Evolutionary conservation across 2,888 invertebrate species (phyloP).

Genomic region (Psococerastis gibbosa): DNA sequence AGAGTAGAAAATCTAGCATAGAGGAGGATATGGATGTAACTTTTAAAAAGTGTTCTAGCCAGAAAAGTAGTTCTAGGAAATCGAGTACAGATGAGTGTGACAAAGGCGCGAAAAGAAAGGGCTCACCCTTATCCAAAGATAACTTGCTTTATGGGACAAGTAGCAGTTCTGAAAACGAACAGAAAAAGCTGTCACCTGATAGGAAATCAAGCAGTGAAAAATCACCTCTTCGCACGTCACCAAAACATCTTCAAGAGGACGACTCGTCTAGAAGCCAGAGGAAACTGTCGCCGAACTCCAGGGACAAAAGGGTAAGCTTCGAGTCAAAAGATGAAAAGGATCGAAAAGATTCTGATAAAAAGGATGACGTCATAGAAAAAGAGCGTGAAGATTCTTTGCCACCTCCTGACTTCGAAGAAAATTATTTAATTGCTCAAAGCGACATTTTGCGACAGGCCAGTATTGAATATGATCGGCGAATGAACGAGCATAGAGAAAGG

Average conservation of each 20-base stretch:
- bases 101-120: not conserved
- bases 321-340: conserved; percentile 1
- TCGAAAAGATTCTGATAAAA: not conserved
- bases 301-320: conserved; percentile 3
- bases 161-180: conserved; percentile 8
- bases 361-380: not conserved
- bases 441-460: conserved; percentile 5
- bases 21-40: not conserved
- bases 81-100: not conserved
- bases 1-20: not conserved
- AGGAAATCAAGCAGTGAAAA: not conserved
- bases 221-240: not conserved
- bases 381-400: conserved; percentile 8
- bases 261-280: not conserved
- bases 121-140: not conserved
- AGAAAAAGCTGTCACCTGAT: conserved; percentile 2
- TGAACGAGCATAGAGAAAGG: conserved; percentile 5
- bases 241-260: not conserved
- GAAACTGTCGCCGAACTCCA: conserved; percentile 1
- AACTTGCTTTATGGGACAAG: conserved; percentile 1
- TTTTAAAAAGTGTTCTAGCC: conserved; percentile 1
- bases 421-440: conserved; percentile 7
- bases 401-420: conserved; percentile 8
- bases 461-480: conserved; percentile 6
- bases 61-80: conserved; percentile 2